Conservation (phyloP, 2,888 invertebrate species). For the Lepas anatifera region DNA sequence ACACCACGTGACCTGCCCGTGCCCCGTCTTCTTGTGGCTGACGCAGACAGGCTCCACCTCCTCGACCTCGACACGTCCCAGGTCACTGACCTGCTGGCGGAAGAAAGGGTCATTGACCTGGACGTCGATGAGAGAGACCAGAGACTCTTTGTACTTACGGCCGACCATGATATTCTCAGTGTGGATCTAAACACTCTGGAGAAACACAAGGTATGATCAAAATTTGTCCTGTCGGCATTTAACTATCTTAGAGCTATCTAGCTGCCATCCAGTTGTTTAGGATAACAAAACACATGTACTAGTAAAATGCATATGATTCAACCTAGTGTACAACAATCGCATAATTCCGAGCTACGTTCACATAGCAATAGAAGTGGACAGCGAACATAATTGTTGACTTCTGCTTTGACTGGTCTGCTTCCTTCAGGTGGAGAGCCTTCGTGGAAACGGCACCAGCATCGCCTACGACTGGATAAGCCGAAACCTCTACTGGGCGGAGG, state of each 20-base stretch:
- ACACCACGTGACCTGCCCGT: constrained; percentile 62
- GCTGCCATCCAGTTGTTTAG: too few species aligned
- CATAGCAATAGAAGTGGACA: too few species aligned
- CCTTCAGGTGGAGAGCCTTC: constrained; percentile 42
- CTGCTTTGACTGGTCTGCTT: too few species aligned
- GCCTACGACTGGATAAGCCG: constrained; percentile 80
- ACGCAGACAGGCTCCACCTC: constrained; percentile 55
- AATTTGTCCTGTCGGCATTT: too few species aligned
- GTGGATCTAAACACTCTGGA: background rate
- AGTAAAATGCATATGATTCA: too few species aligned
- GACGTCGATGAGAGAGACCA: background rate
- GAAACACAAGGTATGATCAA: background rate
- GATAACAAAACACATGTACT: background rate
- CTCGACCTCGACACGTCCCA: constrained; percentile 58
- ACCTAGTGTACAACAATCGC: too few species aligned
- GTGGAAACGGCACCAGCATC: constrained; percentile 50
- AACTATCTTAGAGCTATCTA: too few species aligned
- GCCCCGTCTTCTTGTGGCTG: constrained; percentile 62
- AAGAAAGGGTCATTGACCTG: background rate
- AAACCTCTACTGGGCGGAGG: constrained; percentile 67
- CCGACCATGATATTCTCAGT: background rate
- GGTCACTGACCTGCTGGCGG: constrained; percentile 14
- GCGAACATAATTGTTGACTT: too few species aligned
- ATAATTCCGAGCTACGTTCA: too few species aligned
- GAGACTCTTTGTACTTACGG: background rate